phyloP scores from a whole-genome alignment of 2,797 vertebrate genomes.

The Rhyacichthys aspro region DNA sequence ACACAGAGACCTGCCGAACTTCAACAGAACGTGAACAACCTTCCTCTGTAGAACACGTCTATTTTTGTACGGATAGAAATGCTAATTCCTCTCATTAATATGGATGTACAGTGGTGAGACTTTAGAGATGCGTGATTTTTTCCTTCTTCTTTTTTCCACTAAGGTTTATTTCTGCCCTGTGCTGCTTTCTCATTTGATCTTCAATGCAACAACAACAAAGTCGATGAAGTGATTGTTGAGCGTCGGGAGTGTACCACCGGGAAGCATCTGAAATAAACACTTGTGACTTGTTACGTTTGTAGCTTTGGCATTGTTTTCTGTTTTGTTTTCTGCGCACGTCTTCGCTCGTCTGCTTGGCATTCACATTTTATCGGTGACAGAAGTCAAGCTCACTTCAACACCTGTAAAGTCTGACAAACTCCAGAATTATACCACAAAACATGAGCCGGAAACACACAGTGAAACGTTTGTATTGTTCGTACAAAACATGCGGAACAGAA shows the following conservation, averaged over 20 bases:
- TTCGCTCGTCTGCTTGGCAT: background rate
- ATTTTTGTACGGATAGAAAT: slow-evolving; percentile 65
- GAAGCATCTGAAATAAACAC: slow-evolving; percentile 36
- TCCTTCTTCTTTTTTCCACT: slow-evolving; percentile 19
- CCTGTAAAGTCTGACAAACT: background rate
- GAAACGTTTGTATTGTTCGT: background rate
- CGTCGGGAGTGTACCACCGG: slow-evolving; percentile 15
- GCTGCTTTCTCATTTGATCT: slow-evolving; percentile 51
- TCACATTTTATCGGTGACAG: no score
- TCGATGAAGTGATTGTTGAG: slow-evolving; percentile 30
- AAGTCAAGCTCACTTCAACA: background rate
- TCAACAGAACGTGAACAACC: slow-evolving; percentile 19
- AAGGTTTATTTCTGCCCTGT: slow-evolving; percentile 13
- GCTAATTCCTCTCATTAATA: slow-evolving; percentile 75
- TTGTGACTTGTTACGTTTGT: slow-evolving; percentile 6
- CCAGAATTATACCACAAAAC: background rate
- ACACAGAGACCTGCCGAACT: slow-evolving; percentile 18
- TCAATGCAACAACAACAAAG: slow-evolving; percentile 47
- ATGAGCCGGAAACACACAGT: background rate
- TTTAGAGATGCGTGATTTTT: slow-evolving; percentile 27
- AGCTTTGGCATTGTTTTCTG: background rate
- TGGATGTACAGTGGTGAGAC: slow-evolving; percentile 50
- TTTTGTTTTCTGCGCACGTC: background rate
- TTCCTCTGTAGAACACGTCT: slow-evolving; percentile 26
- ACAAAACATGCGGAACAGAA: background rate